Conservation (phyloP, 2,888 invertebrate species). For the Catocala nupta region DNA sequence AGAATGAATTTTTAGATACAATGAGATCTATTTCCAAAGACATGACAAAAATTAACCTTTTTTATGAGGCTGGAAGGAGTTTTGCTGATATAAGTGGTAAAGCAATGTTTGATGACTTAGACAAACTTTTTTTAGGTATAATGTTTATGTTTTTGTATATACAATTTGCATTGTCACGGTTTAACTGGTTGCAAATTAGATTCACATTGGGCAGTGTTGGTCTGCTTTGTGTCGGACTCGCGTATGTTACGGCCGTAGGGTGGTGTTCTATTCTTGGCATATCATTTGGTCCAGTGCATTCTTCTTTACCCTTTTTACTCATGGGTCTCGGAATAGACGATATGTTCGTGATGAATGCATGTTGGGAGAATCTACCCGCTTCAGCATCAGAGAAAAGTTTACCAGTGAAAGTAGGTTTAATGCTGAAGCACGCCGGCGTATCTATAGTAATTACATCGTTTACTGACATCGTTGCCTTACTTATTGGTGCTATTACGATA, state of each 20-base stretch:
- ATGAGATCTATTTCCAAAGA: conserved; percentile 71
- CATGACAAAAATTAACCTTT: conserved; percentile 75
- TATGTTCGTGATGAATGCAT: conserved; percentile 94
- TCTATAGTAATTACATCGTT: conserved; percentile 94
- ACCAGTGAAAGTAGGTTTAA: conserved; percentile 89
- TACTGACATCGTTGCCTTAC: conserved; percentile 93
- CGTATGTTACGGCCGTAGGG: conserved; percentile 91
- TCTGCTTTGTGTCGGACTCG: conserved; percentile 90
- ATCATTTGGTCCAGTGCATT: conserved; percentile 93
- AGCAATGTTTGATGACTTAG: conserved; percentile 91
- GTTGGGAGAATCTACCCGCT: conserved; percentile 90
- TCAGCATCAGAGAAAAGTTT: conserved; percentile 85
- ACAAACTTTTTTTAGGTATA: conserved; percentile 90
- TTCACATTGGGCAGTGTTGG: conserved; percentile 90
- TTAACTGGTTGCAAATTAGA: conserved; percentile 91
- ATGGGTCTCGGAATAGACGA: conserved; percentile 95
- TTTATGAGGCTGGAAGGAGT: conserved; percentile 89
- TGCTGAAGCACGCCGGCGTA: conserved; percentile 93
- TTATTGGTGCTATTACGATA: conserved; percentile 93
- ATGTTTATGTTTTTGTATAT: conserved; percentile 92
- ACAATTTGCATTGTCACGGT: conserved; percentile 90
- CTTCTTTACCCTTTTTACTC: conserved; percentile 93
- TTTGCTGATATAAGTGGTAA: conserved; percentile 92
- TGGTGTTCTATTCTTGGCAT: conserved; percentile 91
- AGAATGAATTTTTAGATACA: conserved; percentile 84